Evolutionary conservation across 2,113 vertebrate genomes (phyloP).

Genomic region (Prunella fulvescens): DNA sequence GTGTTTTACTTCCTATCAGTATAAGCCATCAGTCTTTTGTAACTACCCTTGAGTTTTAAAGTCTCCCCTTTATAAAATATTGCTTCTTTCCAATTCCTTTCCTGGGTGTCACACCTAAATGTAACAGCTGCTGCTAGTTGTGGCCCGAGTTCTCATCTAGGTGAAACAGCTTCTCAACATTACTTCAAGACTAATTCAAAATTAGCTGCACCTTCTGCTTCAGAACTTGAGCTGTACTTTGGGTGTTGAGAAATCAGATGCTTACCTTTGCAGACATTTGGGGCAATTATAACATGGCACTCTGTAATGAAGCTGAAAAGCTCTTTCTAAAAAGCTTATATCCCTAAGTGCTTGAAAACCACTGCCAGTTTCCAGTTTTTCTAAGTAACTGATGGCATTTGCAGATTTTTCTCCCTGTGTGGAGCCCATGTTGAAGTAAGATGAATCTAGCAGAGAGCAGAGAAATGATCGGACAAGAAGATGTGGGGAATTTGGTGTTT

Average conservation of each 20-base stretch:
- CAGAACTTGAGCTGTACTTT: background rate
- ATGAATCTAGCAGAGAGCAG: background rate
- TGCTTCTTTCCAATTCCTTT: background rate
- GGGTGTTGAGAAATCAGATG: background rate
- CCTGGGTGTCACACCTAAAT: background rate
- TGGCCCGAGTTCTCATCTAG: background rate
- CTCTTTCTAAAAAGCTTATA: background rate
- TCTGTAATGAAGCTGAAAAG: background rate
- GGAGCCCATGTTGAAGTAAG: rapidly evolving
- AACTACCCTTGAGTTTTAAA: background rate
- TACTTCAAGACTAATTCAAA: background rate
- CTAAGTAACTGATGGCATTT: background rate
- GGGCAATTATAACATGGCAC: background rate
- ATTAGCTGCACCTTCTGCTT: background rate
- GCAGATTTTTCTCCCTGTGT: background rate
- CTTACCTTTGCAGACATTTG: background rate
- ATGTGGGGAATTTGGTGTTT: rapidly evolving
- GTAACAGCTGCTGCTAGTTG: background rate
- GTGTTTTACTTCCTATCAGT: background rate
- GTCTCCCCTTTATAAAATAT: background rate
- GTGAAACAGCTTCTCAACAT: background rate
- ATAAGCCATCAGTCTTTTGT: background rate
- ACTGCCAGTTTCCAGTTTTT: background rate
- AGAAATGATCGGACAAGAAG: background rate
- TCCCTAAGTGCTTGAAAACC: background rate